A percentile compares a stretch with the other conserved stretches of the same genome.
Conservation (phyloP, 2,888 invertebrate genomes). For the Acanthacorydalis orientalis region DNA sequence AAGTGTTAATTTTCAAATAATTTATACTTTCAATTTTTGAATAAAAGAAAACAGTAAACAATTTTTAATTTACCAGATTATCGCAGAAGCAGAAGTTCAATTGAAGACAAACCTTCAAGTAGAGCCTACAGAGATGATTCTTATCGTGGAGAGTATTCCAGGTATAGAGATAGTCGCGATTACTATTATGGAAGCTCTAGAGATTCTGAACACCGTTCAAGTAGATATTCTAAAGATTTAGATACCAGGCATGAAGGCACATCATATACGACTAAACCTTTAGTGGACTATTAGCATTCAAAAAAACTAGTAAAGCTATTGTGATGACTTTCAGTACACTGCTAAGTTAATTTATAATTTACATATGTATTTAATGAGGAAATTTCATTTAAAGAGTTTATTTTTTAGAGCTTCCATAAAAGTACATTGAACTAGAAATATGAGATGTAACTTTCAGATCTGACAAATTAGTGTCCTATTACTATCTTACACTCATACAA, state of each 20-base stretch:
- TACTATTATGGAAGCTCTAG: not conserved
- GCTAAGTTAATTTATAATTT: too few species aligned
- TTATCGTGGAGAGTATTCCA: not conserved
- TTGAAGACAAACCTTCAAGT: not conserved
- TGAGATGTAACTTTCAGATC: too few species aligned
- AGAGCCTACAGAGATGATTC: not conserved
- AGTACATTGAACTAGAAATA: too few species aligned
- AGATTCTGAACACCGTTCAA: not conserved
- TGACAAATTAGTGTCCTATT: too few species aligned
- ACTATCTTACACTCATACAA: too few species aligned
- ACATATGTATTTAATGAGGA: too few species aligned
- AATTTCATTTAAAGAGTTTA: too few species aligned
- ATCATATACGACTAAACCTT: not conserved
- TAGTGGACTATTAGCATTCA: not conserved
- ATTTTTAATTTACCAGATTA: not conserved
- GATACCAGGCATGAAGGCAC: not conserved
- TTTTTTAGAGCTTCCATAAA: too few species aligned
- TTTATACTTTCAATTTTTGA: too few species aligned
- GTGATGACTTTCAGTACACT: too few species aligned
- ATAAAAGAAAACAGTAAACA: not conserved
- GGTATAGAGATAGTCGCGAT: not conserved
- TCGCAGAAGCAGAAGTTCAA: not conserved
- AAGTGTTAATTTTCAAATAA: too few species aligned
- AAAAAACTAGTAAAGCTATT: not conserved
- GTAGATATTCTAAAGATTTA: not conserved